Evolutionary conservation across 2,888 invertebrate genomes (phyloP).

Genomic region (Nymphalis urticae): DNA sequence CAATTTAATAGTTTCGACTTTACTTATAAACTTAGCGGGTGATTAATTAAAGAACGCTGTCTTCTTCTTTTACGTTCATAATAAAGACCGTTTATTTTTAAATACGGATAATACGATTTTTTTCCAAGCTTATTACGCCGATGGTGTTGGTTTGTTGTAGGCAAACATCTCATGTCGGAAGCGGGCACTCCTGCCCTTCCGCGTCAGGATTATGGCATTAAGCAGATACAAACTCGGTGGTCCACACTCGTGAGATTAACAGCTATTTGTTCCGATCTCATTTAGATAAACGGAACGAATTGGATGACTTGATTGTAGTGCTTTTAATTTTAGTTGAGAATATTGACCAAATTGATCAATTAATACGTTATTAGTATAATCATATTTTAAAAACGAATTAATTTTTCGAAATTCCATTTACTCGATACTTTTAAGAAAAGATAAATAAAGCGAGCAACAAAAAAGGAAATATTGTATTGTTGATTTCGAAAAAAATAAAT

Average conservation of each 20-base stretch:
- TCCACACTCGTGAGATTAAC: constrained; percentile 30
- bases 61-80: too few relatives aligned
- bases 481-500: too few relatives aligned
- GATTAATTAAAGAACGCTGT: too few relatives aligned
- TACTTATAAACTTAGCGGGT: too few relatives aligned
- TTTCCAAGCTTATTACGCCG: background rate
- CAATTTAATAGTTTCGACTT: too few relatives aligned
- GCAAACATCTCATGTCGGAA: constrained; percentile 54
- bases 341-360: too few relatives aligned
- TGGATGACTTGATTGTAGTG: constrained; percentile 3
- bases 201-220: constrained; percentile 73
- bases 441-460: too few relatives aligned
- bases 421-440: too few relatives aligned
- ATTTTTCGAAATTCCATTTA: too few relatives aligned
- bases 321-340: background rate
- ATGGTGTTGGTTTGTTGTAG: constrained; percentile 22
- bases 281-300: constrained; percentile 23
- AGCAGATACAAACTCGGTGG: constrained; percentile 54
- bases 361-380: too few relatives aligned
- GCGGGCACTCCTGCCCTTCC: constrained; percentile 61
- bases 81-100: background rate
- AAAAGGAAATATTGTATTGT: too few relatives aligned
- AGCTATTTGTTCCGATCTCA: constrained; percentile 27
- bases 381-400: too few relatives aligned
- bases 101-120: background rate